Conservation (phyloP, 2,797 vertebrate genomes). For the Pteronotus mesoamericanus region DNA sequence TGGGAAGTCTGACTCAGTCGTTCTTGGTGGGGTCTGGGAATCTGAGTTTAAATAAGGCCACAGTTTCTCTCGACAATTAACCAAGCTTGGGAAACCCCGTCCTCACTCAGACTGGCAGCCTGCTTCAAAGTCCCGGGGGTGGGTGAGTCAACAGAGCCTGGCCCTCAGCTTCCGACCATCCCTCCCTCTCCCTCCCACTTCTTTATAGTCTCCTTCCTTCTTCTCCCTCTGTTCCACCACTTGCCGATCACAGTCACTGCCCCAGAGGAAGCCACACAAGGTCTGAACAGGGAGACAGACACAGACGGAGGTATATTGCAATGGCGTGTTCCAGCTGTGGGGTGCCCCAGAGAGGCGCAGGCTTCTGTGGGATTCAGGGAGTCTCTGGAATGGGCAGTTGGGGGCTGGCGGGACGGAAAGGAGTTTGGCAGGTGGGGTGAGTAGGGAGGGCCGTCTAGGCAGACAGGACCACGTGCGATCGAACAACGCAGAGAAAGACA, state of each 20-base stretch:
- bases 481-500: accelerated
- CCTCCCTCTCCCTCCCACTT: background rate
- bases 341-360: background rate
- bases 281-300: background rate
- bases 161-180: background rate
- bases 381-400: background rate
- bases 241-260: background rate
- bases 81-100: background rate
- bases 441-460: accelerated
- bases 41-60: background rate
- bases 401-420: background rate
- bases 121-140: background rate
- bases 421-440: background rate
- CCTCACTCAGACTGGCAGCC: background rate
- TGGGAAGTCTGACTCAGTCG: background rate
- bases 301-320: background rate
- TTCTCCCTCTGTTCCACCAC: background rate
- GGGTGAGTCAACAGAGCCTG: background rate
- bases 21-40: background rate
- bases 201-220: background rate
- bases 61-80: background rate
- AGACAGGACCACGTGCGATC: background rate
- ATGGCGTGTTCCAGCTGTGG: background rate
- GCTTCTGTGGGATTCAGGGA: background rate
- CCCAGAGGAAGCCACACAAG: background rate